Percentiles rank a stretch among this genome's conserved stretches.
Evolutionary conservation across 37 sponge, comb jelly and placozoan genomes (phyloP).

Genomic region (Agelas oroides): DNA sequence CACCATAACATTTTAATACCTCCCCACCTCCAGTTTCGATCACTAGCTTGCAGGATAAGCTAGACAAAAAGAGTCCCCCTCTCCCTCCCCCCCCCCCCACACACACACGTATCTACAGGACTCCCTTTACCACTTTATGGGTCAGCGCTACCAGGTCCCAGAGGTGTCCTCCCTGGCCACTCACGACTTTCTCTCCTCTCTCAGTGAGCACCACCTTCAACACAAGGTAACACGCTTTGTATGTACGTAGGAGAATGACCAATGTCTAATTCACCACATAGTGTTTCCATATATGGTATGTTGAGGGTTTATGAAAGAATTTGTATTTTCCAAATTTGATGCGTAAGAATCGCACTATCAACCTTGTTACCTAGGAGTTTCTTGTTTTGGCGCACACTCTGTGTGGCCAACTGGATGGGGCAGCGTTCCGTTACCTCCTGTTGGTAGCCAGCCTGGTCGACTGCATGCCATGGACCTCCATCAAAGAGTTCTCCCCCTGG

Average conservation of each 20-base stretch:
- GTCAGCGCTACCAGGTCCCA: slow-evolving; percentile 47
- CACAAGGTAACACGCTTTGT: slow-evolving; percentile 28
- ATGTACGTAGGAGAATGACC: too few relatives aligned
- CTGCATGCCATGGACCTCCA: slow-evolving; percentile 28
- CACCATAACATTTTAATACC: not conserved
- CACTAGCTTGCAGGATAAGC: too few relatives aligned
- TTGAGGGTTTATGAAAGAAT: too few relatives aligned
- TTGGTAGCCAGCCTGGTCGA: slow-evolving; percentile 43
- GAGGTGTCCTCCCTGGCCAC: slow-evolving; percentile 32
- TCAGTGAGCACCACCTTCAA: slow-evolving; percentile 24
- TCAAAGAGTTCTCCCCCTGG: slow-evolving; percentile 44
- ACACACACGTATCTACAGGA: slow-evolving; percentile 24
- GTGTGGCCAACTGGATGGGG: slow-evolving; percentile 39
- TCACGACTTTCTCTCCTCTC: slow-evolving; percentile 54
- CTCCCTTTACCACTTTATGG: slow-evolving; percentile 44
- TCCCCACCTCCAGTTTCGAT: too few relatives aligned
- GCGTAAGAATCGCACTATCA: too few relatives aligned
- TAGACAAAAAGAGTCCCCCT: too few relatives aligned
- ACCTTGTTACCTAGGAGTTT: slow-evolving; percentile 50
- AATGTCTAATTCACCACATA: too few relatives aligned
- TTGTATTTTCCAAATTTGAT: too few relatives aligned
- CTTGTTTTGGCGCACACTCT: slow-evolving; percentile 42
- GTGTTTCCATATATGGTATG: too few relatives aligned
- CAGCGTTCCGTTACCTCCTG: slow-evolving; percentile 68
- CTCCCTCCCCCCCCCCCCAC: not conserved